Conservation (phyloP, 2,113 vertebrate species). For the Pelecanoides urinatrix region DNA sequence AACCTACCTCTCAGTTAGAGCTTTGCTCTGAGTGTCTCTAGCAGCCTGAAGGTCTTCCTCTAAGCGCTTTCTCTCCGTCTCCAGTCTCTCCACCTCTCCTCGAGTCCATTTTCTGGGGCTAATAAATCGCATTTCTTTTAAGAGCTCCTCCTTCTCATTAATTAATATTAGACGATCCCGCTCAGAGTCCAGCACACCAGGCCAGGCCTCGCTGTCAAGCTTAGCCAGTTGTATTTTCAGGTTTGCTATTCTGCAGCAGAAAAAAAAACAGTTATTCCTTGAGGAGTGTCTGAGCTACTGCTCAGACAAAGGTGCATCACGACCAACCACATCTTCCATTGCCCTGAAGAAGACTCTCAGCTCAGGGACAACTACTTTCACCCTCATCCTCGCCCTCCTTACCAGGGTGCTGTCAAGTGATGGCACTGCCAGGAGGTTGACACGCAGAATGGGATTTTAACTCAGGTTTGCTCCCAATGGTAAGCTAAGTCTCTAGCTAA, state of each 20-base stretch:
- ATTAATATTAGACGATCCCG: constrained; percentile 93
- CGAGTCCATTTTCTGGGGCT: constrained; percentile 84
- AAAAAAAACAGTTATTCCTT: not conserved
- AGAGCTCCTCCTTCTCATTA: constrained; percentile 95
- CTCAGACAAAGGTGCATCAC: not conserved
- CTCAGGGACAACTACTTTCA: not conserved
- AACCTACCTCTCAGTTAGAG: constrained; percentile 88
- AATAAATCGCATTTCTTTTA: constrained; percentile 94
- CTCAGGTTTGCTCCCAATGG: not conserved
- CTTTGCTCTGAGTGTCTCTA: constrained; percentile 96
- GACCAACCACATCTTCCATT: not conserved
- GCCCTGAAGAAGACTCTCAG: not conserved
- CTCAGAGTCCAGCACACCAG: constrained; percentile 93
- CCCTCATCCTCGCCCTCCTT: not conserved
- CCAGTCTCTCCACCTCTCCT: constrained; percentile 85
- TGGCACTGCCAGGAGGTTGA: not conserved
- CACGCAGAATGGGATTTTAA: not conserved
- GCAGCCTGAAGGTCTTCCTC: constrained; percentile 93
- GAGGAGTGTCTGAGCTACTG: not conserved
- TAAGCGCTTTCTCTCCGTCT: constrained; percentile 84
- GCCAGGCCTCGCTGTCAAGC: constrained; percentile 95
- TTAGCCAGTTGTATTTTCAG: constrained; percentile 96
- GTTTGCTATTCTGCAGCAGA: constrained; percentile 85
- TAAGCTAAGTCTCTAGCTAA: not conserved
- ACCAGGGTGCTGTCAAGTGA: fast-evolving